phyloP scores from a whole-genome alignment of 2,888 invertebrate genomes.

The Axea sp. region DNA sequence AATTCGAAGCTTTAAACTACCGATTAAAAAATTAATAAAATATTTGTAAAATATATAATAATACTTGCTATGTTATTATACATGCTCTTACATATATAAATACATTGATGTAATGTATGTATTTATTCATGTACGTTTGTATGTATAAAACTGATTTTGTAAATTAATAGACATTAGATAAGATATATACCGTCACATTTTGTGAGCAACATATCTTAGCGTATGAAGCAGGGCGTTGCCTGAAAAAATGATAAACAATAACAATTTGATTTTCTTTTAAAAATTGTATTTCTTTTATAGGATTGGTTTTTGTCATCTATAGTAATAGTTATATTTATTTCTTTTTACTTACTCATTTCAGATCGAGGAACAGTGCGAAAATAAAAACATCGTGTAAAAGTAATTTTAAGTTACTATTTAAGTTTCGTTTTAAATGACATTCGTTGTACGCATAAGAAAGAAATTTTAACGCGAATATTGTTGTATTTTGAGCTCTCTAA shows the following conservation, averaged over 20 bases:
- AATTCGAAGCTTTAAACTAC: slow-evolving; percentile 55
- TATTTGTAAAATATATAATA: slow-evolving; percentile 74
- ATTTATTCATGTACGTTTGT: slow-evolving; percentile 64
- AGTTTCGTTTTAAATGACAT: slow-evolving; percentile 43
- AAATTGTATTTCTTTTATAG: slow-evolving; percentile 7
- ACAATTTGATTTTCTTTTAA: neutral
- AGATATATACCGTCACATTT: slow-evolving; percentile 75
- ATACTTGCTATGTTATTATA: slow-evolving; percentile 71
- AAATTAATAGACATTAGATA: slow-evolving; percentile 62
- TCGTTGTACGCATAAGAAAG: slow-evolving; percentile 45
- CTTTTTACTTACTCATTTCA: slow-evolving; percentile 12
- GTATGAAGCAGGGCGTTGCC: slow-evolving; percentile 71
- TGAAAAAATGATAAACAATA: slow-evolving; percentile 34
- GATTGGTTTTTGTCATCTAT: slow-evolving; percentile 24
- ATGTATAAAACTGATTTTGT: slow-evolving; percentile 62
- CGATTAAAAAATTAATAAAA: slow-evolving; percentile 65
- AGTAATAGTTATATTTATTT: slow-evolving; percentile 30
- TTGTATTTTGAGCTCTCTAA: slow-evolving; percentile 47
- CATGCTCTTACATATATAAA: slow-evolving; percentile 46
- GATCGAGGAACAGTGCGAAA: slow-evolving; percentile 7
- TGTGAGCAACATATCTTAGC: slow-evolving; percentile 78
- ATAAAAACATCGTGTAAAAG: slow-evolving; percentile 5
- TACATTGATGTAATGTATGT: slow-evolving; percentile 37
- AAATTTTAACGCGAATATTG: slow-evolving; percentile 49
- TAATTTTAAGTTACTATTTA: slow-evolving; percentile 39